Conservation (phyloP, 2,113 vertebrate species). For the Condylura cristata region DNA sequence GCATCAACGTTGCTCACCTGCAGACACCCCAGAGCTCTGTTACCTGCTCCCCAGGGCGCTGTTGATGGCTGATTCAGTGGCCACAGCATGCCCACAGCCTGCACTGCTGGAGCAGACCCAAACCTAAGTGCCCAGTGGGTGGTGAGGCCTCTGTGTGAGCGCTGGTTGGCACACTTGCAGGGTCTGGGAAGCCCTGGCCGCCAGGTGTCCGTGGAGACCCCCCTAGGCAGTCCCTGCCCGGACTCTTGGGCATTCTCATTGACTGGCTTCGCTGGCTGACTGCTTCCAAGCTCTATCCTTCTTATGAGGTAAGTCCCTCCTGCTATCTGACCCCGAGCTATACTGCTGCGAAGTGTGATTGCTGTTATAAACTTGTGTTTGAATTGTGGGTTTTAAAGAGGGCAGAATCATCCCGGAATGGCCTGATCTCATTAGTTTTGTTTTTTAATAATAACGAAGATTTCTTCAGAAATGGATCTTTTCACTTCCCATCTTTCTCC, state of each 20-base stretch:
- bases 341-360: neutral
- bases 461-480: slow-evolving; percentile 25
- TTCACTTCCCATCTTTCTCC: neutral
- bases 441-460: neutral
- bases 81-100: fast-evolving
- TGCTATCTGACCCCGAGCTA: neutral
- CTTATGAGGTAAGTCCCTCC: neutral
- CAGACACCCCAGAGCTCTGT: neutral
- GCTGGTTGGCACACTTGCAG: neutral
- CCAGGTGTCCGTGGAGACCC: fast-evolving
- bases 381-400: neutral
- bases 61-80: neutral
- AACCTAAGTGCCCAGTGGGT: neutral
- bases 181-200: neutral
- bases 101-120: neutral
- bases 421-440: neutral
- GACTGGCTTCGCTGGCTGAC: neutral
- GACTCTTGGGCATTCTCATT: neutral
- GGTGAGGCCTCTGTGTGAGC: neutral
- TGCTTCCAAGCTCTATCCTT: neutral
- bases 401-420: neutral
- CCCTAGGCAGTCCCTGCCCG: no score
- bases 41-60: fast-evolving
- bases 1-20: fast-evolving
- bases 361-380: neutral